Conservation (phyloP, 1,140 invertebrate genomes). For the Caenorhabditis latens region DNA sequence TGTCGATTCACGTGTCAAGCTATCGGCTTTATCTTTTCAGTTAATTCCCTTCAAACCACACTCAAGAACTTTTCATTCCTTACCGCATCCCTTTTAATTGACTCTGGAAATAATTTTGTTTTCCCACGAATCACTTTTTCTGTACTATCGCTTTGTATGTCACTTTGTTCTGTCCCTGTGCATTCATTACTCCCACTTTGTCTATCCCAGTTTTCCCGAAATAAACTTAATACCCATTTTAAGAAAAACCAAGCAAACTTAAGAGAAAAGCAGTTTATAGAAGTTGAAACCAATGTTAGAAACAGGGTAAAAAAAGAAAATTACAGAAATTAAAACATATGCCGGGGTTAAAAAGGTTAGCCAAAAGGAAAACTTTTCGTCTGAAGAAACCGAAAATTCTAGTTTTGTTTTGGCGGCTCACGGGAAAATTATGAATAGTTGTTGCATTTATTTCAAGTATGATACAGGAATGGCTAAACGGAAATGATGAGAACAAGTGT, state of each 20-base stretch:
- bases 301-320: background rate
- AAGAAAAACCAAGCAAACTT: conserved; percentile 28
- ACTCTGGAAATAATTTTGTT: conserved; percentile 24
- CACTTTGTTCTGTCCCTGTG: background rate
- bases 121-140: conserved; percentile 39
- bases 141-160: conserved; percentile 1
- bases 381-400: conserved; percentile 12
- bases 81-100: background rate
- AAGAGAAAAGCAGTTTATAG: conserved; percentile 28
- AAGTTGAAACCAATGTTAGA: conserved; percentile 2
- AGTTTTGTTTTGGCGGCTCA: conserved; percentile 36
- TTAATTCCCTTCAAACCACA: conserved; percentile 6
- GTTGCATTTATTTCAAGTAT: background rate
- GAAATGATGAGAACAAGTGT: conserved; percentile 21
- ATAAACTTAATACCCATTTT: background rate
- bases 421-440: background rate
- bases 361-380: conserved; percentile 46
- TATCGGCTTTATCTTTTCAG: conserved; percentile 41
- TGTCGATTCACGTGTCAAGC: conserved; percentile 36
- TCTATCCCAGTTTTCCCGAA: background rate
- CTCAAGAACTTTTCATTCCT: conserved; percentile 19
- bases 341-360: background rate
- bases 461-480: conserved; percentile 39
- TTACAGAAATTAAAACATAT: background rate
- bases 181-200: background rate